phyloP scores from a whole-genome alignment of 2,113 vertebrate species.

The Nothoprocta perdicaria region DNA sequence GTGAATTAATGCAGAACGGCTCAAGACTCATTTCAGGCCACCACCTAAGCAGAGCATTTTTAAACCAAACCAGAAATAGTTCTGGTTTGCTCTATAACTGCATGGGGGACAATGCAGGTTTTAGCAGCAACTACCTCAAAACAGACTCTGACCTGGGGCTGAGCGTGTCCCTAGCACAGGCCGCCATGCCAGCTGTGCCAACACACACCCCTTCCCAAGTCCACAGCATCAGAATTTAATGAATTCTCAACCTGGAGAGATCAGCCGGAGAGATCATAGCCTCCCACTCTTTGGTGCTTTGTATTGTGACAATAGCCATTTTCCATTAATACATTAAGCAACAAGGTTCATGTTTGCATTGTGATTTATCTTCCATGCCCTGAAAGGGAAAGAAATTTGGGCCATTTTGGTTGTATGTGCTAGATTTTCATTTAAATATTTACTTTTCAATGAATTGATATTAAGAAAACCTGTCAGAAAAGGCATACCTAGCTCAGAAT shows the following conservation, averaged over 20 bases:
- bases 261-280: background rate
- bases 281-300: background rate
- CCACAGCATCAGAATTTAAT: background rate
- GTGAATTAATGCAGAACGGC: background rate
- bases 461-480: background rate
- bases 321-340: background rate
- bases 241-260: background rate
- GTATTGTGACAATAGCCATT: background rate
- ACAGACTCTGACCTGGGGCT: background rate
- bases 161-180: background rate
- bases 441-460: background rate
- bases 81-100: background rate
- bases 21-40: background rate
- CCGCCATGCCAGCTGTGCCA: fast-evolving
- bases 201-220: too few species aligned
- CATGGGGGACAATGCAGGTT: background rate
- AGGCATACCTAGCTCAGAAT: background rate
- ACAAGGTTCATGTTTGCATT: background rate
- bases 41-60: background rate
- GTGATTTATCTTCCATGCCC: background rate
- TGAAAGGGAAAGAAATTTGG: background rate
- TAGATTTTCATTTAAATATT: fast-evolving
- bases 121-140: background rate
- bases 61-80: background rate
- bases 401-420: background rate